phyloP scores from a whole-genome alignment of 2,113 vertebrate genomes.

The Crotalus horridus region DNA sequence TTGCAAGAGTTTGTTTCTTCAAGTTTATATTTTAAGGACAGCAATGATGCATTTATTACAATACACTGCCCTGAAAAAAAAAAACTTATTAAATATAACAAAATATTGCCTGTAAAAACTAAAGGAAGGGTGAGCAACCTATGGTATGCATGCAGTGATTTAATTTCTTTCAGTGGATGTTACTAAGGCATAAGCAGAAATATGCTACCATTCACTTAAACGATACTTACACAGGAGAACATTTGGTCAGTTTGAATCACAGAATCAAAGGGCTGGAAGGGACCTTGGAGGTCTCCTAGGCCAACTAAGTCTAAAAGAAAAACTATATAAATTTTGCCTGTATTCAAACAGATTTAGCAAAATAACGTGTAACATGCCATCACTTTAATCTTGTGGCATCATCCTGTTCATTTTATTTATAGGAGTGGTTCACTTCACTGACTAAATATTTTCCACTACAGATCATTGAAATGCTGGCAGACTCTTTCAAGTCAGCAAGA shows the following conservation, averaged over 20 bases:
- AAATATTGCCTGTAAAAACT: not conserved
- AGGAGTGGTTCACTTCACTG: constrained; percentile 41
- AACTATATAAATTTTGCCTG: constrained; percentile 6
- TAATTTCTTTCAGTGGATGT: not conserved
- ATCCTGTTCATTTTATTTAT: constrained; percentile 7
- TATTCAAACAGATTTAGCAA: constrained; percentile 39
- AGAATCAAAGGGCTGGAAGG: not conserved
- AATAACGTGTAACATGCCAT: constrained; percentile 37
- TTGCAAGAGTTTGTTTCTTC: not conserved
- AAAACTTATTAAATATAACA: not conserved
- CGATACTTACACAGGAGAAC: not conserved
- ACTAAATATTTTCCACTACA: constrained; percentile 51
- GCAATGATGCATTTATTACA: not conserved
- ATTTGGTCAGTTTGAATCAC: not conserved
- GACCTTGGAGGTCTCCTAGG: not conserved
- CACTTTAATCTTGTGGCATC: not conserved
- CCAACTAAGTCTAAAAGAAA: not conserved
- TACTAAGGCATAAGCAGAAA: not conserved
- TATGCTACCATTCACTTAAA: not conserved
- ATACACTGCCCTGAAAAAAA: not conserved
- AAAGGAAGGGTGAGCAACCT: not conserved
- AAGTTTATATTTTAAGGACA: not conserved
- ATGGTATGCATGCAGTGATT: not conserved
- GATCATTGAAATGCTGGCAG: constrained; percentile 58
- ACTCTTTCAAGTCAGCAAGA: constrained; percentile 50